Percentiles rank a stretch among this genome's conserved stretches.
These are phyloP conservation scores for Cryptoblepharus egeriae DNA, from an alignment of 2,797 vertebrate species.

Conservation along the genomic window DNA sequence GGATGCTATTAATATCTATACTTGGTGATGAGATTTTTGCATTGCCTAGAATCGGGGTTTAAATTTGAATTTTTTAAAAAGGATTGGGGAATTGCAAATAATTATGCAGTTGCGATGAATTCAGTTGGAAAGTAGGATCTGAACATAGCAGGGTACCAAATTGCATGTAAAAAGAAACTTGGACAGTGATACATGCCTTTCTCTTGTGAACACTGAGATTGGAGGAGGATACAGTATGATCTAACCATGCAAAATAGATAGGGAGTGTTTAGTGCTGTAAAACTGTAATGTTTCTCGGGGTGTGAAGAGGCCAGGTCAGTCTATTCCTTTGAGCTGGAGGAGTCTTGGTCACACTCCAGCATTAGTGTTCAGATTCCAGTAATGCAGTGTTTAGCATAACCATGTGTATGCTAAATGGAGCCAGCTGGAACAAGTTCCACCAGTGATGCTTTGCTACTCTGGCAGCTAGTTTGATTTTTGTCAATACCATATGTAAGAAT, in stretches of 20 bases:
- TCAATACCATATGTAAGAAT: slow-evolving; percentile 59
- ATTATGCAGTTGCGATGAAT: too few species aligned
- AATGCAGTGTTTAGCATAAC: slow-evolving; percentile 60
- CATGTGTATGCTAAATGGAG: slow-evolving; percentile 55
- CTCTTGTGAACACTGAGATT: neutral
- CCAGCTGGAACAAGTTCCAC: slow-evolving; percentile 68
- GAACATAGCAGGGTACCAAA: too few species aligned
- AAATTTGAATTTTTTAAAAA: neutral
- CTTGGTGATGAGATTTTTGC: neutral
- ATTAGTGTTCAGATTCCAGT: slow-evolving; percentile 49
- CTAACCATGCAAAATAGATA: slow-evolving; percentile 15
- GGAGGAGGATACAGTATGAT: slow-evolving; percentile 16
- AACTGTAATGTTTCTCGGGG: neutral
- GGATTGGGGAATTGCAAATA: too few species aligned
- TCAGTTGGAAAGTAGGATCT: too few species aligned
- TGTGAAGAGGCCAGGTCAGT: slow-evolving; percentile 25
- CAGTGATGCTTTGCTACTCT: slow-evolving; percentile 63
- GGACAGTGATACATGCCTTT: slow-evolving; percentile 1
- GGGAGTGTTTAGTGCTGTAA: slow-evolving; percentile 1
- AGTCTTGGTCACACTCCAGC: slow-evolving; percentile 27
- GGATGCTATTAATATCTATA: neutral
- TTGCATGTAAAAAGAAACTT: neutral
- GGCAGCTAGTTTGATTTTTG: slow-evolving; percentile 64
- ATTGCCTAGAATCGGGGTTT: neutral
- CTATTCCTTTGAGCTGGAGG: slow-evolving; percentile 40